Conservation (phyloP, 2,113 vertebrate species). For the Crotalus viridis region DNA sequence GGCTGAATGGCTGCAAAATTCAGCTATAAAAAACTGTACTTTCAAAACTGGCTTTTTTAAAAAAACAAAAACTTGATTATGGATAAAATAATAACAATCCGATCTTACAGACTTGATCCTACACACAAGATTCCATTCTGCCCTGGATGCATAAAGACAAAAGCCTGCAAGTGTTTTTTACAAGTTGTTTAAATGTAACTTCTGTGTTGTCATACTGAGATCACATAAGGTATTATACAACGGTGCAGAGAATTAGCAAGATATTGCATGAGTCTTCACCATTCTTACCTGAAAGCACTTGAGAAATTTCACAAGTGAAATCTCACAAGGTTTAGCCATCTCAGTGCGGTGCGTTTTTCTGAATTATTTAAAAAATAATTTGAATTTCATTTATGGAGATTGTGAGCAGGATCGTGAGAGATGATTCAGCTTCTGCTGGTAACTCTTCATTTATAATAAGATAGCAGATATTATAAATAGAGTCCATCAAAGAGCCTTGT, state of each 20-base stretch:
- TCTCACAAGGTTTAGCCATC: neutral
- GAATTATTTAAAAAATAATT: neutral
- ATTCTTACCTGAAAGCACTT: neutral
- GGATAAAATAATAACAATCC: neutral
- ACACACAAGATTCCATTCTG: neutral
- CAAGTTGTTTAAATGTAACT: neutral
- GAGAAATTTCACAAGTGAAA: neutral
- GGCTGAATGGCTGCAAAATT: conserved; percentile 32
- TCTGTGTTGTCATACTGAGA: neutral
- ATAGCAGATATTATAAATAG: neutral
- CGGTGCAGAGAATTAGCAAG: neutral
- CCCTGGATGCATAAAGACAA: neutral
- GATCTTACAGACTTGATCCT: neutral
- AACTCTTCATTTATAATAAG: neutral
- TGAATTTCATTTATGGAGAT: neutral
- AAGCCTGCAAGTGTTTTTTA: neutral
- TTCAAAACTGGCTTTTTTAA: neutral
- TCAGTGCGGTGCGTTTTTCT: neutral
- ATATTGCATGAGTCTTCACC: neutral
- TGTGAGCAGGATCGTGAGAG: neutral
- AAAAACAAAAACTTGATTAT: neutral
- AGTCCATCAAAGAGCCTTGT: neutral
- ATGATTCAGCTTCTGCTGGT: neutral
- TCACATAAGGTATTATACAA: neutral
- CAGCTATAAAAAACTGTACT: conserved; percentile 29